Base-by-base conservation (phyloP, 2,888 invertebrate genomes). In the Aleiodes testaceus region DNA sequence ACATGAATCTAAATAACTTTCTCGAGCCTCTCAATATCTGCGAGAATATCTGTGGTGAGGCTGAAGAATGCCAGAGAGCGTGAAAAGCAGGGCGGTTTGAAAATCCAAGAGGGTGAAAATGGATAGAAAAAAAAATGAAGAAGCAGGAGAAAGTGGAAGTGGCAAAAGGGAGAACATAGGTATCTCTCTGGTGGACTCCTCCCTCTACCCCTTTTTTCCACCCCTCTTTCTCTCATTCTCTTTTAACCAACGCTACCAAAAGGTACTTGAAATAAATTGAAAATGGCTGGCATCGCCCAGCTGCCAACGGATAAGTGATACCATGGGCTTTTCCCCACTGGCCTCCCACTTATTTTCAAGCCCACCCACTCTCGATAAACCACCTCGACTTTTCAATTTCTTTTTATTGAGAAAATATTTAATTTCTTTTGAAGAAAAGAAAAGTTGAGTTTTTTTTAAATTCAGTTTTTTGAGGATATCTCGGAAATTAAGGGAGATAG, bases 211-310 rank as follows among this genome's bases (percentile, higher is more conserved):
- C 36, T 44, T 20, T 61, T 26, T 12, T 2, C 22, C 53, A 55
- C 45, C 45, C 73, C 66, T 71, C 77, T 75, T 78, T 73, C 73
- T 78, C 80, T 79, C 80, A 81, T 80, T 79, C 80, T 80, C 79
- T 80, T 78, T 79, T 79, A 74, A 59, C 59, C 72, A 66, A 78
- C 77, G 78, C 77, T 79, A 79, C 79, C 78, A 71, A 81, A 83
- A 83, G 82, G 80, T 82, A 80, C 85, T 85, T 84, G 82, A 85
- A 83, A 84, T 85, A 85, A 85, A 85, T 85, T 85, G 85, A 84
- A 85, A 85, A 85, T 84, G 81, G 83, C 79, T 84, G 81, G 82
- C 79, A 80, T 63, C 63, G 63, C 63, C 63, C 45, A 63, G 45
- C 63, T 63, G 63, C 45, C 45, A 36, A 14, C n/a, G 20, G 42